Evolutionary conservation across 1,140 invertebrate genomes (phyloP).

Genomic region (Vanessa atalanta): DNA sequence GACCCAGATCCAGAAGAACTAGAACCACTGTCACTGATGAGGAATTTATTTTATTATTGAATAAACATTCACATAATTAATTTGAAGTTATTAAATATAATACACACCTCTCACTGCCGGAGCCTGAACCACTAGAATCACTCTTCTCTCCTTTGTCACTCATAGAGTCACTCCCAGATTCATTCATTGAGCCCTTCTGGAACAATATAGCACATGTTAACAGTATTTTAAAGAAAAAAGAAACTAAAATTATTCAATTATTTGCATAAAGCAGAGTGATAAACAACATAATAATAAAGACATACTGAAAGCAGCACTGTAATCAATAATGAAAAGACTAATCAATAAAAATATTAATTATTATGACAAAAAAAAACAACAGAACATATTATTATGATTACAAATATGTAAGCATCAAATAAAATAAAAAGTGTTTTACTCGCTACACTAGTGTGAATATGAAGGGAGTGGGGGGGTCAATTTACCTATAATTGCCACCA

Average conservation of each 20-base stretch:
- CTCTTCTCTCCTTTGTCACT: constrained; percentile 81
- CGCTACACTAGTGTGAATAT: no score
- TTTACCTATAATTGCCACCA: no score
- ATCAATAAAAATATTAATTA: no score
- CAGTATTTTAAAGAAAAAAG: not conserved
- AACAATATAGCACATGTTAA: constrained; percentile 52
- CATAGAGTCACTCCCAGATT: constrained; percentile 84
- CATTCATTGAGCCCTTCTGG: constrained; percentile 83
- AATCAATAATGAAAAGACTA: no score
- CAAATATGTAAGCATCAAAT: no score
- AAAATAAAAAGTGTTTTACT: no score
- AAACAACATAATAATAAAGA: no score
- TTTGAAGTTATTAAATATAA: constrained; percentile 1
- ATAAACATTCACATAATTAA: constrained; percentile 12
- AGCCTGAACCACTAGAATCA: constrained; percentile 83
- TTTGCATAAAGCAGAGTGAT: no score
- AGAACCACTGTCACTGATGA: constrained; percentile 69
- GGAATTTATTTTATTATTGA: constrained; percentile 30
- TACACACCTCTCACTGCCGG: constrained; percentile 70
- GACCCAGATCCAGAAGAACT: constrained; percentile 71
- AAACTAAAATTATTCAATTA: not conserved
- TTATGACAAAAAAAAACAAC: no score
- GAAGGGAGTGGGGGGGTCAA: no score
- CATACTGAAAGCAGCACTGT: no score
- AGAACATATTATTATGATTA: no score